Percentiles rank a stretch among this genome's conserved stretches.
Conservation (phyloP, 2,797 vertebrate species). For the Coendou prehensilis region DNA sequence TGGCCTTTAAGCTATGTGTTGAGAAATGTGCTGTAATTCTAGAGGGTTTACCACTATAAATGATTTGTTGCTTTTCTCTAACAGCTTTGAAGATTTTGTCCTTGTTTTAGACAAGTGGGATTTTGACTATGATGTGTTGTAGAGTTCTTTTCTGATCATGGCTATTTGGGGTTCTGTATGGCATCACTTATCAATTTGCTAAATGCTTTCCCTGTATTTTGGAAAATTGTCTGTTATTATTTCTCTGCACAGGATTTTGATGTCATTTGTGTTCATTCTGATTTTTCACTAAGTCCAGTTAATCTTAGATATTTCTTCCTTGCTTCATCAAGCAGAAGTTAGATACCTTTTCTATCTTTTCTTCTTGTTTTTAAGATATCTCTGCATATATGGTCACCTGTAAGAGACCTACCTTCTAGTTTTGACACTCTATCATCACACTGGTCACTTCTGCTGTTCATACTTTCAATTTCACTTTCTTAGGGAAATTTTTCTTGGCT, state of each 20-base stretch:
- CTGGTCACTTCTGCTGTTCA: background rate
- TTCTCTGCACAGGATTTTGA: background rate
- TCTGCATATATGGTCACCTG: background rate
- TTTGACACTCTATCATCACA: background rate
- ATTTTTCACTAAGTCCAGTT: background rate
- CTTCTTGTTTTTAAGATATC: background rate
- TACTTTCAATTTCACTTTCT: background rate
- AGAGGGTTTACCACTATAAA: background rate
- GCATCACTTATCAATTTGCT: background rate
- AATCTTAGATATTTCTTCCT: background rate
- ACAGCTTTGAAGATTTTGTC: background rate
- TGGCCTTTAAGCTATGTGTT: background rate
- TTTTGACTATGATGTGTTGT: background rate
- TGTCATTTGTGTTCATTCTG: background rate
- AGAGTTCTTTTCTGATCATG: background rate
- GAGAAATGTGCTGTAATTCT: background rate
- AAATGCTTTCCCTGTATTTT: background rate
- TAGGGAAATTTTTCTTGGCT: background rate
- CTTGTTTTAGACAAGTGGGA: background rate
- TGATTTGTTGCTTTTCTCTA: background rate
- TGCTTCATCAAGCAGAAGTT: too few relatives aligned
- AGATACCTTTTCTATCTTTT: background rate
- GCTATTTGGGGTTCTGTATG: background rate
- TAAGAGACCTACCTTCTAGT: background rate
- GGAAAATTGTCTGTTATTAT: background rate